Evolutionary conservation across 2,113 vertebrate species (phyloP).

Genomic region (Sylvietta virens): DNA sequence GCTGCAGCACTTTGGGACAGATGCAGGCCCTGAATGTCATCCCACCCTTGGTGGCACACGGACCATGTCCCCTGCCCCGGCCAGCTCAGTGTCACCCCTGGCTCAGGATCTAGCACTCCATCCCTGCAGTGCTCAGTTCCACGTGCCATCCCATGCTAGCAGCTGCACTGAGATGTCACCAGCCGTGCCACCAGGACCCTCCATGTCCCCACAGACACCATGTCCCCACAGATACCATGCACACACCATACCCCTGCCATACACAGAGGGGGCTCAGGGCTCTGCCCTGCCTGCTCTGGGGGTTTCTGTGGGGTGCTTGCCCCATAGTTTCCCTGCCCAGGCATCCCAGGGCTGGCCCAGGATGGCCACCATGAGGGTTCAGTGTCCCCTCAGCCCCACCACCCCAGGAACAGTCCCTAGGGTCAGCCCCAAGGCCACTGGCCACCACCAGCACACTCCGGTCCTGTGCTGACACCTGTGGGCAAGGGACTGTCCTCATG

Average conservation of each 20-base stretch:
- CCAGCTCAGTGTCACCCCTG: background rate
- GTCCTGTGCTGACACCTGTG: background rate
- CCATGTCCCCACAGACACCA: background rate
- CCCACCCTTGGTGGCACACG: rapidly evolving
- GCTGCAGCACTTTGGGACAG: background rate
- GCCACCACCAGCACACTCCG: background rate
- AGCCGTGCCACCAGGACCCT: rapidly evolving
- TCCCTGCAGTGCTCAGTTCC: background rate
- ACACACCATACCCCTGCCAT: background rate
- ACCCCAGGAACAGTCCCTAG: rapidly evolving
- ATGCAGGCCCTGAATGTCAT: background rate
- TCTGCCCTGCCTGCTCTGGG: background rate
- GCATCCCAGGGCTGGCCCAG: background rate
- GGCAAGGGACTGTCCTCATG: background rate
- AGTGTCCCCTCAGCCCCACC: background rate
- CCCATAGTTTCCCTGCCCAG: rapidly evolving
- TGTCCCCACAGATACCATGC: background rate
- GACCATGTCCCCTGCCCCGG: background rate
- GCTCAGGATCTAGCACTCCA: background rate
- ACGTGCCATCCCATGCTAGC: rapidly evolving
- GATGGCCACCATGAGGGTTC: background rate
- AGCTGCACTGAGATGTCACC: background rate
- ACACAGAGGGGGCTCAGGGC: background rate
- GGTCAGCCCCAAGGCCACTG: rapidly evolving
- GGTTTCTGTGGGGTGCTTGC: background rate